Base-by-base conservation (phyloP, 2,797 vertebrate species). In the Semaprochilodus insignis region DNA sequence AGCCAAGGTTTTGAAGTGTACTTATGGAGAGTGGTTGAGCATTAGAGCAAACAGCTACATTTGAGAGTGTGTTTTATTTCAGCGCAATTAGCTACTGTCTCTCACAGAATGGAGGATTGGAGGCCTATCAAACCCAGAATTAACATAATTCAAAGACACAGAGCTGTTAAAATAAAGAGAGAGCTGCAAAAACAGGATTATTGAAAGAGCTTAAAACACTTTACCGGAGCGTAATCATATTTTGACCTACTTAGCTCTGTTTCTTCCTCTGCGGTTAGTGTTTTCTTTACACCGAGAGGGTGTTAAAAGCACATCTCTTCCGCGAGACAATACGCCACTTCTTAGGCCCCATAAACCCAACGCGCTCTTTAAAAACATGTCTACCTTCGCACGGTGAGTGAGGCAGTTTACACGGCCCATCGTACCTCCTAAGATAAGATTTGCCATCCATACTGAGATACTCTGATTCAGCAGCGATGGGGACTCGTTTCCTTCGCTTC, bases 91-190 rank as follows among this genome's bases (percentile, higher is more conserved):
- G 59, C 55, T 78, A 74, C 69, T 36, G 51, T 82, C 48, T 80
- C 74, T 60, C 55, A 62, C 73, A 78, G 79, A 57, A 81, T 83
- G 40, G 63, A 54, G 62, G n/a, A 75, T 75, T 88, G 80, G 77
- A 85, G 71, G 83, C 67, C 84, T 72, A 77, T 88, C 74, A 82
- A 80, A 78, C 82, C 78, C 54, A 85, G 76, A 85, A 87, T 89
- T 83, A 86, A 85, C 88, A 88, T 85, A 85, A 86, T 86, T 85
- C 85, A 84, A 84, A 87, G 63, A 82, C 81, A 88, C 81, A 88
- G 73, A 83, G 81, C 72, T 76, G 63, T 81, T 84, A 74, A 84
- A 83, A 89, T 81, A 83, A 77, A 81, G 59, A 74, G 59, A 75
- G 72, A 84, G 83, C 77, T 66, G 77, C 75, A 87, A 87, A 81